A percentile compares a stretch with the other conserved stretches of the same genome.
Evolutionary conservation across 2,888 invertebrate genomes (phyloP).

Genomic region (Tachina grossa): DNA sequence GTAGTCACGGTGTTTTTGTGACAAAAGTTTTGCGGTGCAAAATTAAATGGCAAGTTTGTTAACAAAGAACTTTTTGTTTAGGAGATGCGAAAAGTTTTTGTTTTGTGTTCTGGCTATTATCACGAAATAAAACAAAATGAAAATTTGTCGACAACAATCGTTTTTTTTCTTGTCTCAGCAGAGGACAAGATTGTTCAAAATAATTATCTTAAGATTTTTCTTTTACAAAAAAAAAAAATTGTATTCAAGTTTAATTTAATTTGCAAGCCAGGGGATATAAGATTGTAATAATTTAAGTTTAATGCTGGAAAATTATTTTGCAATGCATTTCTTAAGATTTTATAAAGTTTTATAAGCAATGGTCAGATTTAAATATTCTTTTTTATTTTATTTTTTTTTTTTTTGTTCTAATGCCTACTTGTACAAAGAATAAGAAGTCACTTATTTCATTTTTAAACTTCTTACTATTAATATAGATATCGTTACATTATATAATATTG

Average conservation of each 20-base stretch:
- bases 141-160: constrained; percentile 42
- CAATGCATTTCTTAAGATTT: background rate
- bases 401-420: no score
- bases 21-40: constrained; percentile 59
- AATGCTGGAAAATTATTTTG: background rate
- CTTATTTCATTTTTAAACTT: no score
- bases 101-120: background rate
- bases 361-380: no score
- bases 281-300: background rate
- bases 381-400: no score
- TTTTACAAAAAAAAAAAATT: constrained; percentile 5
- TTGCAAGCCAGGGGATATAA: background rate
- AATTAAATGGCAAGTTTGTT: constrained; percentile 52
- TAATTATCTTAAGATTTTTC: constrained; percentile 27
- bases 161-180: constrained; percentile 25
- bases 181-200: constrained; percentile 18
- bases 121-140: constrained; percentile 5
- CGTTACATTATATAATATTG: no score
- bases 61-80: constrained; percentile 44
- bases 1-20: constrained; percentile 29
- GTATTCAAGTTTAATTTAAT: constrained; percentile 18
- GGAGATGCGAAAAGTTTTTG: constrained; percentile 41
- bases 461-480: no score
- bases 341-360: background rate
- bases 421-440: no score